A percentile compares a stretch with the other conserved stretches of the same genome.
These are phyloP conservation scores for Yponomeuta evonymella DNA, from an alignment of 2,888 invertebrate genomes.

Conservation along the genomic window DNA sequence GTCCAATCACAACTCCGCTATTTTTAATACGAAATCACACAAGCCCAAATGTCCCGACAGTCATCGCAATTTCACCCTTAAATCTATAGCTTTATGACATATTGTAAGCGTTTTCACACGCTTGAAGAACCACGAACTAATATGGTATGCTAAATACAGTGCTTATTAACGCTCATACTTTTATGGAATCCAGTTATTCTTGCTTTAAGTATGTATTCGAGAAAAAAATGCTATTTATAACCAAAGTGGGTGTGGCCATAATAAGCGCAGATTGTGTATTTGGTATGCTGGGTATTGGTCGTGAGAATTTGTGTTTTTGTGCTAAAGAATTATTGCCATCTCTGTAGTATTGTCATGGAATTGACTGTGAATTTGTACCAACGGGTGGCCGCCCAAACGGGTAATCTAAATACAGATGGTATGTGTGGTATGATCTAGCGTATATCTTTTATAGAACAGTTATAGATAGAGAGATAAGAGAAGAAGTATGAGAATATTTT, in stretches of 20 bases:
- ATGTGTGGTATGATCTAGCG: too few relatives aligned
- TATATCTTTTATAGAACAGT: too few relatives aligned
- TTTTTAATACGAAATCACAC: background rate
- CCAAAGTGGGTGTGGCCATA: slow-evolving; percentile 1
- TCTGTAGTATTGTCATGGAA: background rate
- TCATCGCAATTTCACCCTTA: background rate
- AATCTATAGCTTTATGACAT: background rate
- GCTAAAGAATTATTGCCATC: background rate
- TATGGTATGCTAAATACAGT: slow-evolving; percentile 44
- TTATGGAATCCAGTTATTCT: slow-evolving; percentile 38
- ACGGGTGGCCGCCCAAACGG: background rate
- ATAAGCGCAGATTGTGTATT: background rate
- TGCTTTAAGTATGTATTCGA: slow-evolving; percentile 17
- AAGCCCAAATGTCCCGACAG: background rate
- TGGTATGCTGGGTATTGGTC: background rate
- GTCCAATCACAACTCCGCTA: background rate
- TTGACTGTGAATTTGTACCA: background rate
- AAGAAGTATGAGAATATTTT: too few relatives aligned
- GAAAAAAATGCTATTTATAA: background rate
- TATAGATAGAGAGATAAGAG: too few relatives aligned
- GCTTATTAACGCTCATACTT: slow-evolving; percentile 39
- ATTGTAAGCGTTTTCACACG: background rate
- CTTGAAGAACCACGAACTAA: slow-evolving; percentile 27
- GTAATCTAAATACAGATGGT: too few relatives aligned
- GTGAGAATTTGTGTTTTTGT: background rate